These are phyloP conservation scores for Hyalella azteca DNA, from an alignment of 2,888 invertebrate species.

Conservation along the genomic window DNA sequence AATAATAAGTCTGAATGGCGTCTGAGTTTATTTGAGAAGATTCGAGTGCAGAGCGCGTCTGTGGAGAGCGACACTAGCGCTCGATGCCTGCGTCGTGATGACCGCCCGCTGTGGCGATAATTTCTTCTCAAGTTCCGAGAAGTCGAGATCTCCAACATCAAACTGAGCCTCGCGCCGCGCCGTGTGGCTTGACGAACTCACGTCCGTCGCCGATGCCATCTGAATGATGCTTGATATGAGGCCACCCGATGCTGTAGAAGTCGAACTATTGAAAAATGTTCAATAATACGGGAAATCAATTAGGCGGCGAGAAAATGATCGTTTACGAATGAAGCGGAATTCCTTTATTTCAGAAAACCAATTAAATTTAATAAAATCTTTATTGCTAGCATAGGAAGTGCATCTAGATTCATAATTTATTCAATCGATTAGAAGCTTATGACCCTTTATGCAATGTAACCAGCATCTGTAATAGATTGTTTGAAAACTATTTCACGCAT, in stretches of 20 bases:
- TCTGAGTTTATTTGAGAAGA: conserved; percentile 6
- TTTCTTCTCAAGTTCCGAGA: conserved; percentile 26
- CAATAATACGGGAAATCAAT: too few relatives aligned
- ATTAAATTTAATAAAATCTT: too few relatives aligned
- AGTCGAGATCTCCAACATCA: conserved; percentile 7
- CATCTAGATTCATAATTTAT: too few relatives aligned
- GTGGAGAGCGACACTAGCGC: not conserved
- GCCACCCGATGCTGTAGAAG: not conserved
- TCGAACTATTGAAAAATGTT: not conserved
- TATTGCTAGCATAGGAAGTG: too few relatives aligned
- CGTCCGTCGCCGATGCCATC: not conserved
- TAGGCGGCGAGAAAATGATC: too few relatives aligned
- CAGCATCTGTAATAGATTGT: too few relatives aligned
- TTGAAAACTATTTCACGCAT: too few relatives aligned
- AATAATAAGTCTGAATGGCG: conserved; percentile 24
- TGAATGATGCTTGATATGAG: not conserved
- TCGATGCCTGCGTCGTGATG: conserved; percentile 1
- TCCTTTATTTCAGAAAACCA: too few relatives aligned
- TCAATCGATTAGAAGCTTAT: too few relatives aligned
- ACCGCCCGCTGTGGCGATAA: conserved; percentile 27
- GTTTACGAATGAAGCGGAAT: too few relatives aligned
- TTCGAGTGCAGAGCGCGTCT: not conserved
- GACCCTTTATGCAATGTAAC: too few relatives aligned
- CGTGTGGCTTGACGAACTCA: not conserved
- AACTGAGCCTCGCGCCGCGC: not conserved